Evolutionary conservation across 2,888 invertebrate species (phyloP), one percentile per base, ranked within the genome.

Genomic region (Dugesia japonica): DNA sequence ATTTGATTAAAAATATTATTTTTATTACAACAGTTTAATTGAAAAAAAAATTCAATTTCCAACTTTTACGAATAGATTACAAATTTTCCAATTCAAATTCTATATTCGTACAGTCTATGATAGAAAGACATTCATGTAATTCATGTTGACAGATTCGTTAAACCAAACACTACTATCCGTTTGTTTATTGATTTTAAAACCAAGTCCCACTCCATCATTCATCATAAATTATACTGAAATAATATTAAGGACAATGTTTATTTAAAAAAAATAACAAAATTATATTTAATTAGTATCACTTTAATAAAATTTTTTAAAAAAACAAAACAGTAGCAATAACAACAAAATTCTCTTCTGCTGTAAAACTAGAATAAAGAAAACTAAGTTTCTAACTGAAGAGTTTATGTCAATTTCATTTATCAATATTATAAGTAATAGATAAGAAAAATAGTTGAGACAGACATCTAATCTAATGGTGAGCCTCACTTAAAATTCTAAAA

Each of bases 381-480:
- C n/a, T 56, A 56, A 56, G n/a, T 56, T 56, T 56, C 56, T 56
- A 56, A 56, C 56, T 56, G 56, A 56, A 56, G 23, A 23, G 56
- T 20, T n/a, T 56, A 56, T 56, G 56, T 56, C 56, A 56, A 56
- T 56, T 56, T 56, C 56, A 56, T 56, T 56, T 56, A 56, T 56
- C 56, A 20, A 56, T 56, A 56, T 38, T 38, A 56, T 56, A 20
- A 56, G 56, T 56, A 56, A 56, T 56, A 56, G 56, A 56, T 56
- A 56, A 56, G 56, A 56, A 56, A 56, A 56, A 56, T n/a, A 56
- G 56, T 56, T 56, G n/a, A 56, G 56, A 56, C 56, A 56, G 56
- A 56, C 56, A 56, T n/a, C 56, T 56, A 56, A 56, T 56, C 56
- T 56, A n/a, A 13, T 56, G 56, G 56, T 56, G 56, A 56, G 56